Conservation (phyloP, 2,888 invertebrate species). For the Sinodicranocentrus sp. region DNA sequence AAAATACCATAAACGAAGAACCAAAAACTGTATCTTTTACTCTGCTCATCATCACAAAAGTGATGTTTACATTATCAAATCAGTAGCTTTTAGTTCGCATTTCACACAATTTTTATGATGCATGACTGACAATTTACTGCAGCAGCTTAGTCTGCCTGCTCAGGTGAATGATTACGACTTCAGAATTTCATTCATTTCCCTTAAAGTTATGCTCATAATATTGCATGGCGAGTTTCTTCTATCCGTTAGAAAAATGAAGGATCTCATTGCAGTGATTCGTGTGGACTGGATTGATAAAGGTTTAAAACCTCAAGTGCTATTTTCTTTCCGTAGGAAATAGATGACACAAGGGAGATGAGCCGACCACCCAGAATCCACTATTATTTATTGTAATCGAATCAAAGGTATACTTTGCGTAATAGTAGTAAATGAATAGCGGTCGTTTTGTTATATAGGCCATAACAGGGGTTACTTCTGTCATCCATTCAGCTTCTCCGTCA, state of each 20-base stretch:
- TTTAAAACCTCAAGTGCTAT: too few relatives aligned
- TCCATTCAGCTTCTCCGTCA: too few relatives aligned
- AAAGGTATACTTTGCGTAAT: slow-evolving; percentile 21
- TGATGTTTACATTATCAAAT: slow-evolving; percentile 30
- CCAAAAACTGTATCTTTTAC: slow-evolving; percentile 19
- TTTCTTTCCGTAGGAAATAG: slow-evolving; percentile 13
- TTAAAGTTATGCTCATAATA: not conserved
- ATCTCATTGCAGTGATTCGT: not conserved
- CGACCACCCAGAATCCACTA: slow-evolving; percentile 62
- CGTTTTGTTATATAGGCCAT: too few relatives aligned
- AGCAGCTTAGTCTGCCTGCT: slow-evolving; percentile 37
- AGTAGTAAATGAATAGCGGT: too few relatives aligned
- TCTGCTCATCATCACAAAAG: not conserved
- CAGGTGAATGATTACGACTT: slow-evolving; percentile 20
- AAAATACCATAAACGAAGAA: not conserved
- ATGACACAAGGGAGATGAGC: slow-evolving; percentile 50
- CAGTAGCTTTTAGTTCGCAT: slow-evolving; percentile 26
- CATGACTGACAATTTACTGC: slow-evolving; percentile 66
- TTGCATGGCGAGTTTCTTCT: not conserved
- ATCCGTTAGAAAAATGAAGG: too few relatives aligned
- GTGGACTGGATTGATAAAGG: not conserved
- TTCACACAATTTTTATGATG: slow-evolving; percentile 57
- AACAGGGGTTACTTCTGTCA: too few relatives aligned
- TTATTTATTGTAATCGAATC: slow-evolving; percentile 22
- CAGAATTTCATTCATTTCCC: slow-evolving; percentile 49